Percentiles rank a stretch among this genome's conserved stretches.
Evolutionary conservation across 2,113 vertebrate genomes (phyloP).

Genomic region (Oreochromis niloticus): DNA sequence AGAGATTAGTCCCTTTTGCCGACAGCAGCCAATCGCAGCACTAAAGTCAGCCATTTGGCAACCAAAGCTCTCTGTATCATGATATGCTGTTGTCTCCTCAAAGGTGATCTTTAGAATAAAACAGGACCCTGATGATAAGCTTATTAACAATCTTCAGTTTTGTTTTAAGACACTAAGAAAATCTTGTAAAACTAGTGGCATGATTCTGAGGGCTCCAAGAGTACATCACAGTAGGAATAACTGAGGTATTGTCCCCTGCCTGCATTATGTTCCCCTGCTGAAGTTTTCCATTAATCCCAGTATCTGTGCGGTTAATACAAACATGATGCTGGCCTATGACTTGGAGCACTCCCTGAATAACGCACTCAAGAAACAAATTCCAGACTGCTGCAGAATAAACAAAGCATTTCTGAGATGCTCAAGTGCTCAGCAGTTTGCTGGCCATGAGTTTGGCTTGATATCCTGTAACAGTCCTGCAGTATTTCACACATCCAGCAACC

Average conservation of each 20-base stretch:
- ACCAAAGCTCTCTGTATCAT: neutral
- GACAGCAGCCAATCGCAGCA: neutral
- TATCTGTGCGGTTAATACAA: slow-evolving; percentile 28
- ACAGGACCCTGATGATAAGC: neutral
- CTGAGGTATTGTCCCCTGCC: neutral
- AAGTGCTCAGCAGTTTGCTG: slow-evolving; percentile 2
- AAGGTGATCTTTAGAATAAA: neutral
- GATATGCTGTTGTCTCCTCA: neutral
- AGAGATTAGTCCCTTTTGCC: neutral
- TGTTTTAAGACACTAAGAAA: neutral
- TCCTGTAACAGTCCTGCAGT: neutral
- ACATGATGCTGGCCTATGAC: slow-evolving; percentile 1
- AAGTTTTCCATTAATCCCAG: slow-evolving; percentile 24
- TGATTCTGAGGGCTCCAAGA: neutral
- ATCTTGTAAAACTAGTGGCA: neutral
- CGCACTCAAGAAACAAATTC: slow-evolving; percentile 37
- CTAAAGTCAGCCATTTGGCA: neutral
- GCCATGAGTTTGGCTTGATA: slow-evolving; percentile 18
- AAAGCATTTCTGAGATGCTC: slow-evolving; percentile 28
- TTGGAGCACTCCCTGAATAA: slow-evolving; percentile 7
- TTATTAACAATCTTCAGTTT: neutral
- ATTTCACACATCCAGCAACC: slow-evolving; percentile 16
- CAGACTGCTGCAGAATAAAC: slow-evolving; percentile 46
- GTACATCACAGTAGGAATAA: neutral
- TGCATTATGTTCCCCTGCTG: neutral